Evolutionary conservation across 2,888 invertebrate genomes (phyloP).

Genomic region (Brachylomia viminalis): DNA sequence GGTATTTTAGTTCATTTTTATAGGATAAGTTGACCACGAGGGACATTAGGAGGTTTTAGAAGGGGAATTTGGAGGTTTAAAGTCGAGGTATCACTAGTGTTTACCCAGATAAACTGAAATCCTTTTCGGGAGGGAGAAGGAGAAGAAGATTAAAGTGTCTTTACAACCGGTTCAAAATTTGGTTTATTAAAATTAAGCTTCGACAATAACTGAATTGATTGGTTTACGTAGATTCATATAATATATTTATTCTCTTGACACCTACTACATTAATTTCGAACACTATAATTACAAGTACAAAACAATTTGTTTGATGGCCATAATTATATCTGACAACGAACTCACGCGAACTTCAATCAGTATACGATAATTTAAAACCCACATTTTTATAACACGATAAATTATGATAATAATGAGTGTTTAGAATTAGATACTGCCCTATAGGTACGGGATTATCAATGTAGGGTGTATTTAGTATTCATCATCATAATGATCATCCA

Average conservation of each 20-base stretch:
- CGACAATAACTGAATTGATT: no score
- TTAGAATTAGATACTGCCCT: background rate
- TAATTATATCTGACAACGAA: slow-evolving; percentile 25
- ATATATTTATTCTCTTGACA: background rate
- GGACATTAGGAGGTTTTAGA: background rate
- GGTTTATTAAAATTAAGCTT: background rate
- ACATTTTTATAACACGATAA: slow-evolving; percentile 1
- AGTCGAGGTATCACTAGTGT: background rate
- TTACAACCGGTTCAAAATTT: background rate
- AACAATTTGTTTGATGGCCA: slow-evolving; percentile 27
- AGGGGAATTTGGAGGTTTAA: background rate
- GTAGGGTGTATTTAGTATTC: no score
- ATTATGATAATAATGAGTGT: slow-evolving; percentile 10
- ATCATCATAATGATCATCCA: no score
- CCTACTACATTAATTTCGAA: background rate
- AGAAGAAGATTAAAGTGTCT: background rate
- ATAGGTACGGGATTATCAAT: background rate
- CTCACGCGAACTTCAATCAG: slow-evolving; percentile 28
- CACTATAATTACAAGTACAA: slow-evolving; percentile 5
- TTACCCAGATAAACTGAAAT: background rate
- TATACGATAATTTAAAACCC: slow-evolving; percentile 20
- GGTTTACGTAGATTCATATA: no score
- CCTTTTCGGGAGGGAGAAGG: no score
- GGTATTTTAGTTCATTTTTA: slow-evolving; percentile 17
- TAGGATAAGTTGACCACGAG: background rate